These are phyloP conservation scores for Scylla paramamosain DNA, from an alignment of 1,140 invertebrate genomes.

Conservation along the genomic window DNA sequence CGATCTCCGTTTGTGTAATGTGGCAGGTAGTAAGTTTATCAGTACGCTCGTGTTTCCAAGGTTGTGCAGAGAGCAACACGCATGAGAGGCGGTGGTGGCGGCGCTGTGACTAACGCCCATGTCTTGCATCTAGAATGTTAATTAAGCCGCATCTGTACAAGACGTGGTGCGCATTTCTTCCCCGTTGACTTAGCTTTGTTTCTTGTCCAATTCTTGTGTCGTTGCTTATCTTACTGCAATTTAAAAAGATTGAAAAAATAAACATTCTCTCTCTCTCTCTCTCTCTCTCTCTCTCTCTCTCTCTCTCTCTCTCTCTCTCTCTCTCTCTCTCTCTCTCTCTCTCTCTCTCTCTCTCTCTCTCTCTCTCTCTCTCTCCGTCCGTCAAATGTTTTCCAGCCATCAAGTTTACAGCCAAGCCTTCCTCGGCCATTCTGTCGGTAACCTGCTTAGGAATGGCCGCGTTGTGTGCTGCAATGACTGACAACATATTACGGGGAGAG, in stretches of 20 bases:
- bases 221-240: too few relatives aligned
- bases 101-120: too few relatives aligned
- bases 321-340: slow-evolving; percentile 16
- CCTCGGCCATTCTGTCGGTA: not conserved
- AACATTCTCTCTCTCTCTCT: not conserved
- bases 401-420: not conserved
- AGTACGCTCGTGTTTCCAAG: too few relatives aligned
- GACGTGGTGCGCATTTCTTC: not conserved
- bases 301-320: slow-evolving; percentile 19
- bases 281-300: slow-evolving; percentile 11
- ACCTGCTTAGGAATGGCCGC: not conserved
- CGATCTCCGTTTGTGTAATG: too few relatives aligned
- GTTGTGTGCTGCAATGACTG: not conserved
- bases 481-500: not conserved
- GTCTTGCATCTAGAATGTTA: too few relatives aligned
- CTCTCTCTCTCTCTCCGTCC: not conserved
- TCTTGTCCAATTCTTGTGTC: too few relatives aligned
- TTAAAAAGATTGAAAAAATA: too few relatives aligned
- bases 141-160: too few relatives aligned
- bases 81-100: too few relatives aligned
- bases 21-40: too few relatives aligned
- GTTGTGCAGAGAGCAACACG: too few relatives aligned
- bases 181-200: too few relatives aligned
- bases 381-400: not conserved
- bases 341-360: slow-evolving; percentile 6